These are phyloP conservation scores for Phthorimaea operculella DNA, from an alignment of 1,140 invertebrate genomes.

Conservation along the genomic window DNA sequence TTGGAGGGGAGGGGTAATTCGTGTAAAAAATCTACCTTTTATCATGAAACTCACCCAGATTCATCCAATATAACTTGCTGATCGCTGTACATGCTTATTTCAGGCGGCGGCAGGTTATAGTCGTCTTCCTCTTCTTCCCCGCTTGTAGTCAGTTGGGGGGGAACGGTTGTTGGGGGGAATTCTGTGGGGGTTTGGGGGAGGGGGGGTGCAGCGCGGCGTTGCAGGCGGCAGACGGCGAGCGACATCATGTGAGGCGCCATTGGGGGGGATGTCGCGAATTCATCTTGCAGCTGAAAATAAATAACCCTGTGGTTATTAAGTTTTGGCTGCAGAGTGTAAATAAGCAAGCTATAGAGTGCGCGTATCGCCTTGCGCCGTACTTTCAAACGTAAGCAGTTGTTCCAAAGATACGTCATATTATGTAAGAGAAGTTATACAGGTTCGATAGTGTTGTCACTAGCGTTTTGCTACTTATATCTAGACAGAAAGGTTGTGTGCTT, in stretches of 20 bases:
- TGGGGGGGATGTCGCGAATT: conserved; percentile 75
- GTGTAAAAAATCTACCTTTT: too few relatives aligned
- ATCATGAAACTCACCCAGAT: conserved; percentile 47
- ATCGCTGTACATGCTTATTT: conserved; percentile 53
- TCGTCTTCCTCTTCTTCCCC: conserved; percentile 16
- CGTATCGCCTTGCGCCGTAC: too few relatives aligned
- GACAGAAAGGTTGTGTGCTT: too few relatives aligned
- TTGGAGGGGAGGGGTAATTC: conserved; percentile 16
- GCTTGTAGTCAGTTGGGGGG: conserved; percentile 10
- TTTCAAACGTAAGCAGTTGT: too few relatives aligned
- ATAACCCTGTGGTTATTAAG: too few relatives aligned
- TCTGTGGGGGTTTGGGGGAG: conserved; percentile 2
- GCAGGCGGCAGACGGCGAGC: conserved; percentile 84
- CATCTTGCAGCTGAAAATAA: conserved; percentile 65
- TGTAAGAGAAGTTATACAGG: too few relatives aligned
- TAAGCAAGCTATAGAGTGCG: too few relatives aligned
- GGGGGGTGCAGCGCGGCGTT: conserved; percentile 36
- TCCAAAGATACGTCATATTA: too few relatives aligned
- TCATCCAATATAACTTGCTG: conserved; percentile 49
- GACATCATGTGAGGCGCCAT: conserved; percentile 93
- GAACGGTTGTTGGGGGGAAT: conserved; percentile 6
- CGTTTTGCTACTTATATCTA: too few relatives aligned
- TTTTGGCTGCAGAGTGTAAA: too few relatives aligned
- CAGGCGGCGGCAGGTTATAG: conserved; percentile 23
- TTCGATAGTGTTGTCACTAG: too few relatives aligned